Evolutionary conservation across 2,888 invertebrate genomes (phyloP), one percentile per base, ranked within the genome.

Genomic region (Caenorhabditis uteleia): DNA sequence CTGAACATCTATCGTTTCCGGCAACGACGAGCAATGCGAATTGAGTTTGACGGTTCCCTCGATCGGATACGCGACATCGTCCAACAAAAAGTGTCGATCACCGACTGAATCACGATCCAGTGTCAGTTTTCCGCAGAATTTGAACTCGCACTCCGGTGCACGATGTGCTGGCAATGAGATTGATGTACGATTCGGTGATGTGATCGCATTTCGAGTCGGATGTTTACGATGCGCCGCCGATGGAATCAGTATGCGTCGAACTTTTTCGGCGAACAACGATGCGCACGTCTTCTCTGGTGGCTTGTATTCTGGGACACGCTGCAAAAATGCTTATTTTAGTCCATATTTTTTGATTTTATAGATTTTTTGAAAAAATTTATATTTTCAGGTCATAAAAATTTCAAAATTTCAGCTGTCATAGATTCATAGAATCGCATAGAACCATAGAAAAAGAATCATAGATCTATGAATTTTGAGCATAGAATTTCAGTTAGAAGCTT

Each of bases 1-100:
- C 40, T 70, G 71, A 14, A 77, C 64, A 23, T 75, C 74, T 10
- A 74, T 71, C 5, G 70, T 64, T 23, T 66, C 62, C 1, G 77
- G 73, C 21, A 77, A 61, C 4, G 64, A 67, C 6, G 70, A 68
- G 36, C 70, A 70, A 26, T 64, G 68, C 3, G 70, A 58, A 21
- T 53, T 38, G 26, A 71, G 47, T 46, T 74, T 70, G 12, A 77
- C 70, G 6, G 75, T 77, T 42, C 77, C 76, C 42, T 77, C 77
- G 18, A 77, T 51, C 8, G 77, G 77, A 54, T 77, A 77, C 14
- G 73, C 69, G 1, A 70, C 62, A 27, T 70, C 70, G 36, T 76
- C 74, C 18, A 76, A 50, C 40, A 70, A 75, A 47, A 75, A 71
- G 20, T 56, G 48, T 21, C 59, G 47, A 34, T 66, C 59, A 25